Evolutionary conservation across 1,140 invertebrate genomes (phyloP), one percentile per base, ranked within the genome.

Genomic region (Linepithema humile): DNA sequence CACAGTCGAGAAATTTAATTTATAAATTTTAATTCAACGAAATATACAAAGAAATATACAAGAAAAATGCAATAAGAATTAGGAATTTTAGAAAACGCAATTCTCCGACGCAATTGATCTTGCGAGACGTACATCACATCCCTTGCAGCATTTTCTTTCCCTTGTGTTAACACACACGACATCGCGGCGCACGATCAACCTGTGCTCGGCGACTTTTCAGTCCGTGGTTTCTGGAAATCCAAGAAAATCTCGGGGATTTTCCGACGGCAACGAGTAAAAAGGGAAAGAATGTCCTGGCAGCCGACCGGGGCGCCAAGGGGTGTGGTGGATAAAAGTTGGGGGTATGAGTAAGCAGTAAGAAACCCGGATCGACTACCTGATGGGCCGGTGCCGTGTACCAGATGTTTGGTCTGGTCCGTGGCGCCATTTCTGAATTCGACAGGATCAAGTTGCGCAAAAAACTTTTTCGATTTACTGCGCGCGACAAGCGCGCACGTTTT

Each of bases 201-300:
- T n/a, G 69, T 40, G 87, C 57, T 26, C 57, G 23, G 78, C 38
- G 86, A 84, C 64, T 60, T 82, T 86, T 84, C 74, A 65, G 60
- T 89, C 23, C 59, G 85, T 86, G 86, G 84, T 89, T 86, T 86
- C 75, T 75, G 23, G 38, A 84, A 82, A 89, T 86, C 87, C 82
- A 29, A 35, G 87, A 59, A 88, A 86, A 89, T 89, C 87, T 86
- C 59, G 10, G 12, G 82, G 88, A 88, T 89, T 89, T 89, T 78
- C 87, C 82, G 50, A 17, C 57, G 78, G 75, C 65, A 35, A 53
- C 12, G 59, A 64, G 43, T 72, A 84, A 85, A 80, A 82, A 88
- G 75, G 70, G 80, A 83, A 89, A 88, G 75, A 89, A 89, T 89
- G 88, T 86, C 80, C 85, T 40, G 78, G 55, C 35, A 23, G 40